Base-by-base conservation (phyloP, 2,113 vertebrate species). In the Chlorodrepanis virens region DNA sequence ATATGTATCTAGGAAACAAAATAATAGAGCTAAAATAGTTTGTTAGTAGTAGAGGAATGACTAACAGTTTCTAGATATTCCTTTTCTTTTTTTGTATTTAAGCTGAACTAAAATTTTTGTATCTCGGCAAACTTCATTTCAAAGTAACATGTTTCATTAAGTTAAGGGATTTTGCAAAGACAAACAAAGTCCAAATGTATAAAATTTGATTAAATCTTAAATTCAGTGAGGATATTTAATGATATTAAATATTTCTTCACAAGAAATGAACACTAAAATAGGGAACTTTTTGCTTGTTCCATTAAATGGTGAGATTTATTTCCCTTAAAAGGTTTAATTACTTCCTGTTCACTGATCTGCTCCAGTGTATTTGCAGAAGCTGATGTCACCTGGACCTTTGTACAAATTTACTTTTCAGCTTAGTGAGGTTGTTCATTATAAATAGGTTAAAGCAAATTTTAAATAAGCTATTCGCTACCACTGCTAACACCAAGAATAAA, bases 361-460 rank as follows among this genome's bases (percentile, higher is more conserved):
- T 95, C 53, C 80, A 82, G 53, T 76, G 86, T 92, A 92, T 90
- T 94, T 96, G 83, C 80, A 95, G 92, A 93, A 95, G 90, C 85
- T 96, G 90, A 96, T 94, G 90, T 93, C 93, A 96, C 94, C 90
- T 92, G 85, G 60, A 90, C 52, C 76, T 78, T 75, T 81, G 68
- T 68, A 89, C 76, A 92, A 94, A 96, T 97, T 95, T 95, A 96
- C 88, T 90, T 96, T 96, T 93, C 93, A 89, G 79, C 90, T 95
- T 89, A 91, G 87, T 31, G 45, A 91, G 27, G 64, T 94, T 91
- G 71, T 45, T 91, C 79, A 76, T 90, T 78, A 92, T 81, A 90
- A 97, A 92, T 31, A 96, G 60, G 89, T 93, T 83, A 87, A 89
- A 90, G 52, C 49, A 92, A 93, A 84, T 81, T 95, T 83, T 94